A percentile compares a stretch with the other conserved stretches of the same genome.
phyloP scores from a whole-genome alignment of 2,113 vertebrate genomes.

The Tenebrosternarchus preto region DNA sequence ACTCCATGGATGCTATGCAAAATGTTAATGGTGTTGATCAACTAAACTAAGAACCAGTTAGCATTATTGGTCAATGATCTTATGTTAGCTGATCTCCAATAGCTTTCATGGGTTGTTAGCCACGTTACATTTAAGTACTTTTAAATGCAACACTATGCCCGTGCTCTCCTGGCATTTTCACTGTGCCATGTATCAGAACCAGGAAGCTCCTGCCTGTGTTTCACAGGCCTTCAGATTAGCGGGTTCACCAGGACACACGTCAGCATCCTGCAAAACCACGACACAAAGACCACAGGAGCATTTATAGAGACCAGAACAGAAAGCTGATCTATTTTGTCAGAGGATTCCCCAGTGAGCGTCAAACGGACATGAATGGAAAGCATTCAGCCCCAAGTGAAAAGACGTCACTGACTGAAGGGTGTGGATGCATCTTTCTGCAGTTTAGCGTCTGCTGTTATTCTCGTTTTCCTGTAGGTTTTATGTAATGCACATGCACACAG shows the following conservation, averaged over 20 bases:
- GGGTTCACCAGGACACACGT: not conserved
- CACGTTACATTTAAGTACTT: not conserved
- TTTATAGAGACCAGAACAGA: not conserved
- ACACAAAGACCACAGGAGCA: not conserved
- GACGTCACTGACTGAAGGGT: not conserved
- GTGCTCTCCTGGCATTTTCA: too few relatives aligned
- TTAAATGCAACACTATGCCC: too few relatives aligned
- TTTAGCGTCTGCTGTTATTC: not conserved
- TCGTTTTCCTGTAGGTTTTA: not conserved
- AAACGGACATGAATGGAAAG: not conserved
- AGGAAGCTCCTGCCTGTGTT: not conserved
- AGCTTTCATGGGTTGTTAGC: not conserved
- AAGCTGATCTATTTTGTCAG: not conserved
- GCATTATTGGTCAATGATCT: too few relatives aligned
- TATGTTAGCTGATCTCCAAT: not conserved
- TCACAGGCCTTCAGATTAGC: too few relatives aligned
- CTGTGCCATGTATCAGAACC: too few relatives aligned
- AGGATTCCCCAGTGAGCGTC: not conserved
- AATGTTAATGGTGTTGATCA: not conserved
- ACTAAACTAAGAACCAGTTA: not conserved
- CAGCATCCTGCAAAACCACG: not conserved
- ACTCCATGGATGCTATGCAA: not conserved
- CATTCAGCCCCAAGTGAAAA: not conserved
- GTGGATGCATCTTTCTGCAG: not conserved
- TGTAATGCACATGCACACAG: not conserved